Evolutionary conservation across 2,888 invertebrate species (phyloP).

Genomic region (Diaperis boleti): DNA sequence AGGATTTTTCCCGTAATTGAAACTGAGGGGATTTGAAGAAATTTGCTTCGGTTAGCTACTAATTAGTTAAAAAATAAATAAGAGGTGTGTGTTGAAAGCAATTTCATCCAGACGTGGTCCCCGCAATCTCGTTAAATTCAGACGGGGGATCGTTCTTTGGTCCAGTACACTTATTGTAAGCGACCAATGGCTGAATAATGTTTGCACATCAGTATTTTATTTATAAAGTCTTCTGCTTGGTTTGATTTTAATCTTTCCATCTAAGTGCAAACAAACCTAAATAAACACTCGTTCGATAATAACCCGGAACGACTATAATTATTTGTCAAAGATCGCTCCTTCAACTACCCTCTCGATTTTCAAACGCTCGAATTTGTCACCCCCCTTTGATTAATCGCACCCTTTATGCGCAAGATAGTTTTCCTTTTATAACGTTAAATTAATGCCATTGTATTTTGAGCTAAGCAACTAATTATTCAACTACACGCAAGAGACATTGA

Average conservation of each 20-base stretch:
- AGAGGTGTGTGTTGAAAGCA: constrained; percentile 32
- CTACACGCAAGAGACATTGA: constrained; percentile 57
- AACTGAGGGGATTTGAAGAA: constrained; percentile 26
- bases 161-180: constrained; percentile 60
- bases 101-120: constrained; percentile 15
- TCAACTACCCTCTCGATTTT: constrained; percentile 47
- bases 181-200: constrained; percentile 58
- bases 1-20: constrained; percentile 34
- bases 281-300: constrained; percentile 64
- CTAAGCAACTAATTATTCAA: constrained; percentile 61
- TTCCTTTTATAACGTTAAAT: constrained; percentile 53
- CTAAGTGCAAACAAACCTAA: constrained; percentile 63
- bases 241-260: constrained; percentile 66
- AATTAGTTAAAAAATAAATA: constrained; percentile 35
- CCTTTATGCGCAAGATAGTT: constrained; percentile 42
- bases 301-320: constrained; percentile 60
- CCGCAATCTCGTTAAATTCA: constrained; percentile 35
- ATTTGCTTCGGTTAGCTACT: constrained; percentile 26
- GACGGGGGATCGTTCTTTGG: constrained; percentile 52
- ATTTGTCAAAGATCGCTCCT: constrained; percentile 61
- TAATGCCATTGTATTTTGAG: constrained; percentile 61
- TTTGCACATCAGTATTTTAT: constrained; percentile 56
- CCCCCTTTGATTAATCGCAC: constrained; percentile 45
- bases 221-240: constrained; percentile 65
- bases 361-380: constrained; percentile 55